These are phyloP conservation scores for Conus betulinus DNA, from an alignment of 1,140 invertebrate genomes.

Conservation along the genomic window DNA sequence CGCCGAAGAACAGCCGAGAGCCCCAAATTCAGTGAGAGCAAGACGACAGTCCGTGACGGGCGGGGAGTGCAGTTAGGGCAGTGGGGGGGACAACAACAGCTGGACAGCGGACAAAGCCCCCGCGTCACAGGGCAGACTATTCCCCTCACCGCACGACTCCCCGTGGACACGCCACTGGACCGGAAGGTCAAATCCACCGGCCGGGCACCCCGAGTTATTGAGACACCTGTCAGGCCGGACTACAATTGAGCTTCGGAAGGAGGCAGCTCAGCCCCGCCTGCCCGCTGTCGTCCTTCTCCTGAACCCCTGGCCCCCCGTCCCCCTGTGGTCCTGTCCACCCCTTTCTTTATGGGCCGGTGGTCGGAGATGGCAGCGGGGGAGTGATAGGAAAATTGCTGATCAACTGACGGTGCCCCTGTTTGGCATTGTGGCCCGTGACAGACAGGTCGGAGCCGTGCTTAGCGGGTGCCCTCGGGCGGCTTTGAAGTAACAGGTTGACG, in stretches of 20 bases:
- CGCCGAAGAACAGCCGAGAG: too few species aligned
- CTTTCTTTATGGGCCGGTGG: constrained; percentile 1
- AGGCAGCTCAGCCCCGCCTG: not conserved
- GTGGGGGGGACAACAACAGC: not conserved
- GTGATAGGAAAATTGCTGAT: constrained; percentile 26
- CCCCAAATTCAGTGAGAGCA: not conserved
- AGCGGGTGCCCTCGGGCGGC: not conserved
- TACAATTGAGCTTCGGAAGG: not conserved
- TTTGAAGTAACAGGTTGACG: constrained; percentile 16
- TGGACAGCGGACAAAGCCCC: not conserved
- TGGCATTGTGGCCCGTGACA: constrained; percentile 6
- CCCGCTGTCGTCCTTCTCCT: not conserved
- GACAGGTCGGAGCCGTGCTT: constrained; percentile 19
- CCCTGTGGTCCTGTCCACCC: not conserved
- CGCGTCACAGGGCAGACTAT: not conserved
- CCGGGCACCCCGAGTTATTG: not conserved
- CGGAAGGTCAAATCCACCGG: not conserved
- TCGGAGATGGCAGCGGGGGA: not conserved
- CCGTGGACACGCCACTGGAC: not conserved
- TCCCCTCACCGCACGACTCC: not conserved
- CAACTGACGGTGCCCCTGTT: not conserved
- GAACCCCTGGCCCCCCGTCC: not conserved
- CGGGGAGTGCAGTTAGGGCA: not conserved
- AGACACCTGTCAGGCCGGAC: constrained; percentile 15
- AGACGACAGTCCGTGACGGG: not conserved